Evolutionary conservation across 2,113 vertebrate genomes (phyloP).

Genomic region (Cygnus buccinator): DNA sequence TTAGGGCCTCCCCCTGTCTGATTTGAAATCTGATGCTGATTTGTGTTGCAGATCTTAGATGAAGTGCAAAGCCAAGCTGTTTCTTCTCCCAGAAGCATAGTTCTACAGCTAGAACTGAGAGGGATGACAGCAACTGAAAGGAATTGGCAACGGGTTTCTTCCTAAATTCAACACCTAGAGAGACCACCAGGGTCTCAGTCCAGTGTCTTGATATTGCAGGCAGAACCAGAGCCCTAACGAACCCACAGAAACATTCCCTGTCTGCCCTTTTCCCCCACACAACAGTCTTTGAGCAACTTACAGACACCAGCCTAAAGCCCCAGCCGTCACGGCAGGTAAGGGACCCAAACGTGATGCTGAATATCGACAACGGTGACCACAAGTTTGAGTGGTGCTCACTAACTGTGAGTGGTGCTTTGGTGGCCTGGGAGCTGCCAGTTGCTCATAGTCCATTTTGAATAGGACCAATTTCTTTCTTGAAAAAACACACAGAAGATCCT

Average conservation of each 20-base stretch:
- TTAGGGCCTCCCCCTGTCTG: neutral
- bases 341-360: neutral
- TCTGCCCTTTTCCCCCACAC: neutral
- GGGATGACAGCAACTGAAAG: neutral
- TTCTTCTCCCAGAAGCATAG: neutral
- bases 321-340: neutral
- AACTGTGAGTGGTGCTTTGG: neutral
- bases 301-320: rapidly evolving
- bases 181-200: neutral
- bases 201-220: neutral
- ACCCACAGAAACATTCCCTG: neutral
- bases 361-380: neutral
- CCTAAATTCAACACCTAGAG: neutral
- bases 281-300: neutral
- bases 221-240: neutral
- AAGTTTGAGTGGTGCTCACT: neutral
- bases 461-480: neutral
- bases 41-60: neutral
- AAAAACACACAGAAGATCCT: neutral
- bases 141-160: neutral
- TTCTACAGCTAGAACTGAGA: neutral
- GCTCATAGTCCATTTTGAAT: neutral
- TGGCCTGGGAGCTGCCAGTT: neutral
- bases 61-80: neutral
- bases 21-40: neutral